Evolutionary conservation across 23 tunicate genomes (phyloP).

Genomic region (Aplidium turbinatum): DNA sequence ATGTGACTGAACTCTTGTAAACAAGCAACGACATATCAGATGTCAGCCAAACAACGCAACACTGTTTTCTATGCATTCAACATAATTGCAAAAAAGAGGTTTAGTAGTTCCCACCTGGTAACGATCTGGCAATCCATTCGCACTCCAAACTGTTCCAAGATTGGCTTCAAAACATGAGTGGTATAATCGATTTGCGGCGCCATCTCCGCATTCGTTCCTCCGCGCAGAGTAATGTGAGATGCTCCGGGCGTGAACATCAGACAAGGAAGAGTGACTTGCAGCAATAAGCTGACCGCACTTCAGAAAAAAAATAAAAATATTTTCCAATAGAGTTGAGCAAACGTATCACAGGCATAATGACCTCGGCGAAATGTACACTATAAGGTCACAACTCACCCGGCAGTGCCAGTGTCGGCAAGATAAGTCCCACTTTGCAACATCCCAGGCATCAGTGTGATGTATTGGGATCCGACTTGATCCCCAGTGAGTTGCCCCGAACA

Average conservation of each 20-base stretch:
- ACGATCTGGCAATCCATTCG: conserved; percentile 67
- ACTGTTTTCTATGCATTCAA: too few relatives aligned
- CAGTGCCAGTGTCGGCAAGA: conserved; percentile 85
- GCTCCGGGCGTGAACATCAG: conserved; percentile 72
- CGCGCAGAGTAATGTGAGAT: conserved; percentile 68
- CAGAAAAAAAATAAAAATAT: not conserved
- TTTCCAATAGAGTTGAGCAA: not conserved
- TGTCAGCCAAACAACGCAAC: too few relatives aligned
- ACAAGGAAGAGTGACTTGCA: conserved; percentile 85
- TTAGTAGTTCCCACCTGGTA: conserved; percentile 42
- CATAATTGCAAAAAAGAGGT: too few relatives aligned
- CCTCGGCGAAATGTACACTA: too few relatives aligned
- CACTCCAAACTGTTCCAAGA: conserved; percentile 72
- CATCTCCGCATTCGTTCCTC: conserved; percentile 90
- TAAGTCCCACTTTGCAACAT: conserved; percentile 78
- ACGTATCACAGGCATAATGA: too few relatives aligned
- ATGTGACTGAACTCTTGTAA: too few relatives aligned
- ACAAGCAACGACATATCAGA: too few relatives aligned
- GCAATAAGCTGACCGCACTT: conserved; percentile 71
- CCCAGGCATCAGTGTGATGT: conserved; percentile 65
- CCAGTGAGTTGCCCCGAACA: conserved; percentile 78
- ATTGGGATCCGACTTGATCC: conserved; percentile 79
- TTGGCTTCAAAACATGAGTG: conserved; percentile 62
- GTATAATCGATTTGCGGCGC: conserved; percentile 90
- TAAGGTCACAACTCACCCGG: conserved; percentile 60